Base-by-base conservation (phyloP, 2,797 vertebrate genomes). In the Galaxias olidus region DNA sequence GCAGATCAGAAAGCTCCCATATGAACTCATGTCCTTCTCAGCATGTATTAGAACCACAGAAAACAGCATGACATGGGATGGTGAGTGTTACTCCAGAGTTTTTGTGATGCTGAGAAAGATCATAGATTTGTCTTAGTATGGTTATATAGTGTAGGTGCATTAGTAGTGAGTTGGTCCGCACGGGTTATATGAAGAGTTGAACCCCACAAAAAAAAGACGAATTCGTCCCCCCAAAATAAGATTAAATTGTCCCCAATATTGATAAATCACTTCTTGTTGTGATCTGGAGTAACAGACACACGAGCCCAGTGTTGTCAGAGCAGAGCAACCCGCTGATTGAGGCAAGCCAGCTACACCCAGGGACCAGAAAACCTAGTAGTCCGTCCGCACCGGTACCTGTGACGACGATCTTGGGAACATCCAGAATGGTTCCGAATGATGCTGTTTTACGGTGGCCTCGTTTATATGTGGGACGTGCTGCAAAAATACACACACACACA, bases 391-490 rank as follows among this genome's bases (percentile, higher is more conserved):
- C 84, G 94, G 93, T 99, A 99, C 98, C 98, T 99, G 98, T 94
- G 91, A 97, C 91, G 97, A 97, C 88, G 97, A 98, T 97, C 96
- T 98, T 95, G 93, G 98, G 97, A 90, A 98, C 93, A 93, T 99
- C 98, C 96, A 98, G 95, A 95, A 99, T 97, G 95, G 96, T 99
- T 93, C 98, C 98, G 90, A 92, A 94, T 79, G 98, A 99, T 86
- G 97, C 97, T 59, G 98, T 99, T 98, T 99, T 99, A 96, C 97
- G 97, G 87, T 99, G 98, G 90, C 98, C 96, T 94, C 93, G 94
- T 94, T 97, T 99, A 95, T 92, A 95, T 93, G 92, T 96, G 79
- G 89, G 87, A 86, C 87, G 91, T 94, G 93, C 96, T 96, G 98
- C 93, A 88, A 96, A 98, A 95, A 98, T 91, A n/a, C n/a, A 99